Percentiles rank a stretch among this genome's conserved stretches.
These are phyloP conservation scores for Pristis pectinata DNA, from an alignment of 2,797 vertebrate species.

Conservation along the genomic window DNA sequence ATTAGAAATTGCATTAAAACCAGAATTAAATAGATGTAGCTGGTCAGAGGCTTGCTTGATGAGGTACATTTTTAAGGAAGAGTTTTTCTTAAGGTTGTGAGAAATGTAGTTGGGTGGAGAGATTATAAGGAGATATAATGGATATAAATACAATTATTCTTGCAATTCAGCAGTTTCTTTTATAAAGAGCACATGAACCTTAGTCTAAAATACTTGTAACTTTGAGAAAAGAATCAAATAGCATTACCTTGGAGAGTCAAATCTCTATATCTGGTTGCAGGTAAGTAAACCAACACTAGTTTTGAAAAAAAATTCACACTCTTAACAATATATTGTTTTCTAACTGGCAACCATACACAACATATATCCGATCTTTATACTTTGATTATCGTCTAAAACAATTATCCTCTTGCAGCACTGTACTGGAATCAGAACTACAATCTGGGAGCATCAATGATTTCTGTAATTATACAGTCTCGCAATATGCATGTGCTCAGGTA, in stretches of 20 bases:
- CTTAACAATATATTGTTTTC: background rate
- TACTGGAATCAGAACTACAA: conserved; percentile 8
- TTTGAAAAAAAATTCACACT: background rate
- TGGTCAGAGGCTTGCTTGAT: no score
- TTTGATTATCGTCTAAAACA: background rate
- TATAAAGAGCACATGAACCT: background rate
- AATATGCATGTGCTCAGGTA: conserved; percentile 25
- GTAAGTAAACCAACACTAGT: background rate
- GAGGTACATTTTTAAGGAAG: no score
- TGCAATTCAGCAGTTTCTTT: background rate
- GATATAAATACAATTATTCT: background rate
- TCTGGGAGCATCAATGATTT: conserved; percentile 20
- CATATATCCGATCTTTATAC: background rate
- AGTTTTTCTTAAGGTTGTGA: background rate
- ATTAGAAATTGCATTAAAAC: no score
- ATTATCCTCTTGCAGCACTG: background rate
- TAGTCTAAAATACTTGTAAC: background rate
- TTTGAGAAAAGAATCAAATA: background rate
- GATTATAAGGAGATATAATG: background rate
- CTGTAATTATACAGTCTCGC: background rate
- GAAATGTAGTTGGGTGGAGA: no score
- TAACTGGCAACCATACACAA: background rate
- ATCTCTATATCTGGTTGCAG: background rate
- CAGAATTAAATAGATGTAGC: no score
- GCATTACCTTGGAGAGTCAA: background rate